Evolutionary conservation across 2,113 vertebrate genomes (phyloP), one percentile per base, ranked within the genome.

Genomic region (Callipepla squamata): DNA sequence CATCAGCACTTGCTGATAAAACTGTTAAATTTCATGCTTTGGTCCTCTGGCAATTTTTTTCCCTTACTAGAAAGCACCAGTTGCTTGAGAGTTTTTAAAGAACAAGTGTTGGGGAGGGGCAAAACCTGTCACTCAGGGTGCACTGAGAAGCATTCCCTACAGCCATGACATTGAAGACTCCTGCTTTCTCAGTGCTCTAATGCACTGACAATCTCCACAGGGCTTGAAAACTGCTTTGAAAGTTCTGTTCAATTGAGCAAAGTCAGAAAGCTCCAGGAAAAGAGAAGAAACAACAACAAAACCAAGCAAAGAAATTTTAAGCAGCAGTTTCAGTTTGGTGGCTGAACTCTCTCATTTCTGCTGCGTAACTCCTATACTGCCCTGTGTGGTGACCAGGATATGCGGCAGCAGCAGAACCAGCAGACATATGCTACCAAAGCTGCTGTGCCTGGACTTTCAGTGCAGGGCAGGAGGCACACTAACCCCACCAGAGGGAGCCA

Each of bases 221-320:
- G 18, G 21, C 34, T 84, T 84, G 40, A 74, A 85, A 70, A 34
- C 79, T 85, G 30, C 47, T 44, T 87, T 58, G 45, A 73, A 79
- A 87, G 32, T 42, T 83, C 51, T 87, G 25, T 17, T 23, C 51
- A 63, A 76, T 83, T 59, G 77, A 58, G 22, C 7, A 80, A 32
- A 74, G 25, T 14, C 32, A 59, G 45, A 79, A 74, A 28, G 11
- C 38, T 69, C 42, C 18, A 7, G 28, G n/a, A 5, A 2, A 19
- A 22, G 51, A n/a, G 17, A 67, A 20, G 65, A 42, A 17, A 40
- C 22, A 48, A 11, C 4, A 11, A 47, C 3, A 22, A 51, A 28
- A 28, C 51, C 26, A 53, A 72, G 26, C 16, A 34, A 62, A 45
- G 61, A 73, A 77, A 51, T 32, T 85, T 32, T 55, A 26, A 76